phyloP scores from a whole-genome alignment of 2,797 vertebrate species.

The Nyctibius grandis region DNA sequence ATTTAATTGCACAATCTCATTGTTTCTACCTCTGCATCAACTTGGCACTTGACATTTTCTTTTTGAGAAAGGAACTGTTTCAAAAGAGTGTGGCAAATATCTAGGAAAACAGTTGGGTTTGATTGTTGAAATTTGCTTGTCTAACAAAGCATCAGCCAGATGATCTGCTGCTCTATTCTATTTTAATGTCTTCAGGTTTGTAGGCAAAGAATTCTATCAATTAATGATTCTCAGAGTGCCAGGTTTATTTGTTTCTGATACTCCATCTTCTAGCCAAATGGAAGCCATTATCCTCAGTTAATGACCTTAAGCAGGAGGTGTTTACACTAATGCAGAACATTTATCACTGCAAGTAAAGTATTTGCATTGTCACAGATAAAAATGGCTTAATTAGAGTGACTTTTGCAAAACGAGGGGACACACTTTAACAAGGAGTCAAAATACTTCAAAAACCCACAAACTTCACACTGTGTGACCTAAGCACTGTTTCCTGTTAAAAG shows the following conservation, averaged over 20 bases:
- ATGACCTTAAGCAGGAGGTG: conserved; percentile 57
- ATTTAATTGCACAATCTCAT: background rate
- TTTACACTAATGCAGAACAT: conserved; percentile 51
- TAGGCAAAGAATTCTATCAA: background rate
- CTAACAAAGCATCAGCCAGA: conserved; percentile 5
- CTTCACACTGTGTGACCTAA: background rate
- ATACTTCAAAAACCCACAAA: background rate
- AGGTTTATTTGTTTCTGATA: conserved; percentile 55
- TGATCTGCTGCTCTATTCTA: background rate
- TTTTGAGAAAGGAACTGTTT: background rate
- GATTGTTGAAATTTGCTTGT: background rate
- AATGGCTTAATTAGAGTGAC: conserved; percentile 17
- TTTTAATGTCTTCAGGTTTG: conserved; percentile 20
- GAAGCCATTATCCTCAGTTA: conserved; percentile 60
- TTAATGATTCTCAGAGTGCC: conserved; percentile 14
- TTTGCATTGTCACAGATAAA: conserved; percentile 24
- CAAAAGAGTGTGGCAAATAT: background rate
- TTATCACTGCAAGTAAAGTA: conserved; percentile 33
- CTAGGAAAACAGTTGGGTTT: background rate
- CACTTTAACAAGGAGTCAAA: background rate
- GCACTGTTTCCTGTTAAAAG: background rate
- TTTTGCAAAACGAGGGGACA: background rate
- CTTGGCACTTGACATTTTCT: conserved; percentile 2
- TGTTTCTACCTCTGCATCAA: background rate
- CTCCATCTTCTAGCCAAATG: conserved; percentile 51